A percentile compares a stretch with the other conserved stretches of the same genome.
Evolutionary conservation across 2,888 invertebrate species (phyloP).

Genomic region (Napeogenes inachia): DNA sequence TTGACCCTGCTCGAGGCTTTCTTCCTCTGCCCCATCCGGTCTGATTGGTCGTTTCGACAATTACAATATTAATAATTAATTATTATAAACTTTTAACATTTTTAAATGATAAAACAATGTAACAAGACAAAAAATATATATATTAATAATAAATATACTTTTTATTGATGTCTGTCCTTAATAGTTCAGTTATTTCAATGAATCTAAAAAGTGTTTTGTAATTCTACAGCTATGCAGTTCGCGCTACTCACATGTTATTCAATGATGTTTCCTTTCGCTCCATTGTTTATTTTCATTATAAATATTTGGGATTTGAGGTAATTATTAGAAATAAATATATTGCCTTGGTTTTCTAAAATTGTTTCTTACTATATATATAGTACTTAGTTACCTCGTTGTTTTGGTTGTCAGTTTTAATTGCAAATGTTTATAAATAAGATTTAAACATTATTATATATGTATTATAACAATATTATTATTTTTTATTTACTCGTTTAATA

Average conservation of each 20-base stretch:
- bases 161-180: too few relatives aligned
- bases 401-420: background rate
- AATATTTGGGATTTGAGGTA: constrained; percentile 12
- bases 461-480: background rate
- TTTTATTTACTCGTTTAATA: background rate
- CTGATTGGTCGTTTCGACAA: too few relatives aligned
- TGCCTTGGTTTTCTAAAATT: background rate
- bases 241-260: constrained; percentile 12
- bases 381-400: too few relatives aligned
- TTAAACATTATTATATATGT: background rate
- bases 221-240: constrained; percentile 9
- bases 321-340: background rate
- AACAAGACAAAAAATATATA: too few relatives aligned
- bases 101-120: too few relatives aligned
- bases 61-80: too few relatives aligned
- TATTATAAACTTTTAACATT: too few relatives aligned
- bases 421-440: background rate
- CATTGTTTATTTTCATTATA: constrained; percentile 9
- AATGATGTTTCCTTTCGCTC: constrained; percentile 9
- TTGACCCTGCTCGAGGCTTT: too few relatives aligned
- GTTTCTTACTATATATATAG: background rate
- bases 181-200: too few relatives aligned
- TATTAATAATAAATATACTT: too few relatives aligned
- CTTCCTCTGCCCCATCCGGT: too few relatives aligned
- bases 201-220: too few relatives aligned